These are phyloP conservation scores for Melipona beecheii DNA, from an alignment of 2,888 invertebrate species.

Conservation along the genomic window DNA sequence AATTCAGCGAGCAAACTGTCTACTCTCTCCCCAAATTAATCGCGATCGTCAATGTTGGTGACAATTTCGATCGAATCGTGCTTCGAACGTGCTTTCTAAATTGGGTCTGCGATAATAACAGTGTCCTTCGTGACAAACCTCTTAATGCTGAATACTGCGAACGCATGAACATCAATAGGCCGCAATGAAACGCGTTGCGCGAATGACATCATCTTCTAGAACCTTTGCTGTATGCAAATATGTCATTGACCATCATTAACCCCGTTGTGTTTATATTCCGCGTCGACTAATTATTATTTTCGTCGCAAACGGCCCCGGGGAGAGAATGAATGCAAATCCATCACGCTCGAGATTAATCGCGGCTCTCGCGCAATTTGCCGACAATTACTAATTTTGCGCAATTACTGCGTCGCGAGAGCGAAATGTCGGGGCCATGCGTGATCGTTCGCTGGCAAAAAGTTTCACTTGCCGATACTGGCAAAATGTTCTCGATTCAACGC, in stretches of 20 bases:
- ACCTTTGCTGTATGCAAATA: constrained; percentile 50
- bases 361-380: background rate
- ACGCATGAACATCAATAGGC: constrained; percentile 29
- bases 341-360: background rate
- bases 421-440: too few relatives aligned
- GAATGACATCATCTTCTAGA: constrained; percentile 61
- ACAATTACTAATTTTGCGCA: too few relatives aligned
- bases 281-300: constrained; percentile 27
- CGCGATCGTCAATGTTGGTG: background rate
- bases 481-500: too few relatives aligned
- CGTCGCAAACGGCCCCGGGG: constrained; percentile 19
- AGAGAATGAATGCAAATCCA: background rate
- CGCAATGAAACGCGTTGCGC: constrained; percentile 36
- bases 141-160: constrained; percentile 13
- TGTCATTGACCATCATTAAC: constrained; percentile 59
- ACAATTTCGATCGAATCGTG: background rate
- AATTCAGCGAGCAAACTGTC: too few relatives aligned
- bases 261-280: constrained; percentile 46
- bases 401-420: too few relatives aligned
- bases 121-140: constrained; percentile 27
- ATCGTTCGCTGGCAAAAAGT: too few relatives aligned
- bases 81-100: constrained; percentile 15
- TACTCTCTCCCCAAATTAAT: background rate
- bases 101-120: constrained; percentile 20
- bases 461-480: too few relatives aligned